These are phyloP conservation scores for Rynchops niger DNA, from an alignment of 2,113 vertebrate genomes.

Conservation along the genomic window DNA sequence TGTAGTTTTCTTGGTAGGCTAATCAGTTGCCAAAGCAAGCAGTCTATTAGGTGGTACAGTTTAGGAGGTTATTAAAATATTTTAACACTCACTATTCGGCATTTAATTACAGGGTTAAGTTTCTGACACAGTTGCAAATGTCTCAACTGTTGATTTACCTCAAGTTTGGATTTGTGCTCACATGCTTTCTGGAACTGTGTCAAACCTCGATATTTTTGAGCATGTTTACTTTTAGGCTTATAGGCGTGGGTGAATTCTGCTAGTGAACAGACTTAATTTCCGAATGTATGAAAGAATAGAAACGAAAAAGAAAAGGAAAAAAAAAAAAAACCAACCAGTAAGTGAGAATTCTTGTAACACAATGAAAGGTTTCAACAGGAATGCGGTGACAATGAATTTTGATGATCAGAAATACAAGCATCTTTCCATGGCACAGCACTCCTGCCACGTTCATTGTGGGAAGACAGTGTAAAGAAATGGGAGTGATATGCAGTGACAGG, in stretches of 20 bases:
- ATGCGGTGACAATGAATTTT: neutral
- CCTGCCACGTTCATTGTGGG: neutral
- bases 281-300: neutral
- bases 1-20: neutral
- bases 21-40: neutral
- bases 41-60: neutral
- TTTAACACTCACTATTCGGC: neutral
- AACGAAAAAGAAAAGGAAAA: neutral
- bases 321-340: neutral
- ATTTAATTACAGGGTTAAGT: conserved; percentile 32
- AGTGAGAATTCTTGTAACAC: neutral
- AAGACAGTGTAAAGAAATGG: neutral
- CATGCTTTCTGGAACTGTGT: conserved; percentile 45
- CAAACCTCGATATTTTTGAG: neutral
- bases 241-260: neutral
- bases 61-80: neutral
- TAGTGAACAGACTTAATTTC: neutral
- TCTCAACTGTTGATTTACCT: conserved; percentile 33
- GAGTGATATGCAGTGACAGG: neutral
- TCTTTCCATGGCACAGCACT: neutral
- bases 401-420: neutral
- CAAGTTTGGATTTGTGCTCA: conserved; percentile 37
- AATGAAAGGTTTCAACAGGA: neutral
- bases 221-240: conserved; percentile 23
- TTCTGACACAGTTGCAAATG: conserved; percentile 43